These are phyloP conservation scores for Toxotes lorentzi DNA, from an alignment of 2,797 vertebrate genomes.

Conservation along the genomic window DNA sequence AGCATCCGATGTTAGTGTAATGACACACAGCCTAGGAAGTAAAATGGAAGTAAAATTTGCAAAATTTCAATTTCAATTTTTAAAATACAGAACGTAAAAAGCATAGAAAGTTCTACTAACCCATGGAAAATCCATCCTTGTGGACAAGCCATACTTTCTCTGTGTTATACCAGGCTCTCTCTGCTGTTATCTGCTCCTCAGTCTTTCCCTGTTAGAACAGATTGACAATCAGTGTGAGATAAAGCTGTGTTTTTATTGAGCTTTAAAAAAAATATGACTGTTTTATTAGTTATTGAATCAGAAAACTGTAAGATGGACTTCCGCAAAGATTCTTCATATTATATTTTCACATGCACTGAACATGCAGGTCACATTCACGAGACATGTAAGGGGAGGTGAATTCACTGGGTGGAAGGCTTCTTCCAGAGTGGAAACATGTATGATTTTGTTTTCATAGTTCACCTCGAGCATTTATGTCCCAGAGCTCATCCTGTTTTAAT, in stretches of 20 bases:
- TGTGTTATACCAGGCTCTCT: slow-evolving; percentile 94
- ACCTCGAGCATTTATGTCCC: slow-evolving; percentile 17
- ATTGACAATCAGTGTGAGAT: slow-evolving; percentile 5
- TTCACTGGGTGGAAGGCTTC: neutral
- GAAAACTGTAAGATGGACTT: slow-evolving; percentile 4
- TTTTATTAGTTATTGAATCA: slow-evolving; percentile 9
- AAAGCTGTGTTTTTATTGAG: neutral
- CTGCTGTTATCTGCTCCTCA: slow-evolving; percentile 92
- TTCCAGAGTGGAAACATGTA: neutral
- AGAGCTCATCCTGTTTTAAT: slow-evolving; percentile 23
- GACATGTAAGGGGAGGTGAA: neutral
- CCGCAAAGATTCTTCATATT: slow-evolving; percentile 1
- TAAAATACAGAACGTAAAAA: neutral
- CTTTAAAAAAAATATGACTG: neutral
- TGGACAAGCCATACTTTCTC: slow-evolving; percentile 98
- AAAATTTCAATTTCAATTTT: slow-evolving; percentile 6
- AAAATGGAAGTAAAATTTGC: slow-evolving; percentile 28
- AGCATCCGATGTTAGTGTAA: slow-evolving; percentile 16
- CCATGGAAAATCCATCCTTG: slow-evolving; percentile 97
- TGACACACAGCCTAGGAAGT: slow-evolving; percentile 17
- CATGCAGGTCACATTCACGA: slow-evolving; percentile 28
- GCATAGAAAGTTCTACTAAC: slow-evolving; percentile 80
- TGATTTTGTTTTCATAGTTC: slow-evolving; percentile 23
- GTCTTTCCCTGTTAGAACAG: slow-evolving; percentile 88
- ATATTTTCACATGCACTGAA: neutral